Conservation (phyloP, 2,797 vertebrate species). For the Geotria australis region DNA sequence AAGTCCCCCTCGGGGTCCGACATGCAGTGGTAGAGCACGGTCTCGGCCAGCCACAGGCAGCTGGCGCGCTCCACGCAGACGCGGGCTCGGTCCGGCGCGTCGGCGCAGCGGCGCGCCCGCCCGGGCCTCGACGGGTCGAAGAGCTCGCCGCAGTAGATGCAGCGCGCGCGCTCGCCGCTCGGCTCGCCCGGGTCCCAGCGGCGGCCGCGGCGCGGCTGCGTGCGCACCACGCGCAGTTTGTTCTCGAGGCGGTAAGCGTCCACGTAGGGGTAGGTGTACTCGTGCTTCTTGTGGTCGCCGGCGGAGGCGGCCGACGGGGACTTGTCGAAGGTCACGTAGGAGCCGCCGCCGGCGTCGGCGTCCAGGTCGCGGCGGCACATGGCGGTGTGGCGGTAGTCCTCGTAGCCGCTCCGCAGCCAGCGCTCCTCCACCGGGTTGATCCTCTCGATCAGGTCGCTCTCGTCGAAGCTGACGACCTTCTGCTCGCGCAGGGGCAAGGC, state of each 20-base stretch:
- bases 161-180: constrained; percentile 83
- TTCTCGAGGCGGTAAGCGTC: constrained; percentile 45
- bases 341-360: constrained; percentile 50
- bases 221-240: constrained; percentile 34
- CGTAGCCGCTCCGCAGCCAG: constrained; percentile 58
- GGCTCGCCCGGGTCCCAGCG: constrained; percentile 10
- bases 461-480: constrained; percentile 48
- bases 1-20: constrained; percentile 97
- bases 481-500: not conserved
- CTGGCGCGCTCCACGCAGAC: constrained; percentile 97
- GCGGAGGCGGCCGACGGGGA: constrained; percentile 6
- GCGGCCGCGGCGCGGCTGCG: constrained; percentile 48
- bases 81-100: constrained; percentile 82
- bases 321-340: constrained; percentile 44
- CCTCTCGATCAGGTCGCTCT: constrained; percentile 85
- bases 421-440: constrained; percentile 88
- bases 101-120: constrained; percentile 70
- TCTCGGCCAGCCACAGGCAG: constrained; percentile 97
- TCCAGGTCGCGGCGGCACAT: constrained; percentile 69
- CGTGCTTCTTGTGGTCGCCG: constrained; percentile 36
- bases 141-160: constrained; percentile 89
- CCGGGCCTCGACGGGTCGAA: constrained; percentile 86
- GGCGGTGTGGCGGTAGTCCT: constrained; percentile 86
- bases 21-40: constrained; percentile 99
- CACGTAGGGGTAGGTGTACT: constrained; percentile 51